Evolutionary conservation across 2,888 invertebrate species (phyloP).

Genomic region (Galerucella nymphaeae): DNA sequence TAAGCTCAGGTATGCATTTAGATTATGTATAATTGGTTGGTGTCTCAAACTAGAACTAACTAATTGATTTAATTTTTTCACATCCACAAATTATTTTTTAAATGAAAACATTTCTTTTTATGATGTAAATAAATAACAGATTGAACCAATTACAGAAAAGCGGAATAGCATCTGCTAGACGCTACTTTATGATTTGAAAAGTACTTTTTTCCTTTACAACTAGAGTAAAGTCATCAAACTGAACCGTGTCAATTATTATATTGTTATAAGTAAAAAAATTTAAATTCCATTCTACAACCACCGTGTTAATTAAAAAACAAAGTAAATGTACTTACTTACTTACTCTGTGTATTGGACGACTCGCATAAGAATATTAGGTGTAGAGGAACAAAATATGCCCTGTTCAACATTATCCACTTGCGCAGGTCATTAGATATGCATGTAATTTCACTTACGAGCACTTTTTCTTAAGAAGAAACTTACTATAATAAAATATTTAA

Average conservation of each 20-base stretch:
- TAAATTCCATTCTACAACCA: not conserved
- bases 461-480: no score
- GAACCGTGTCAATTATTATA: not conserved
- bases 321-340: not conserved
- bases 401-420: no score
- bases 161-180: not conserved
- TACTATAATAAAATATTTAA: no score
- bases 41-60: not conserved
- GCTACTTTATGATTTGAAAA: not conserved
- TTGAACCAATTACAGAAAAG: not conserved
- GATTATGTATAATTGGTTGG: no score
- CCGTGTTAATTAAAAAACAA: not conserved
- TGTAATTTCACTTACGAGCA: no score
- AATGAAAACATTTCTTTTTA: not conserved
- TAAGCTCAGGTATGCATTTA: no score
- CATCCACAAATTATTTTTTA: not conserved
- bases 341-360: no score
- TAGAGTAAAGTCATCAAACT: not conserved
- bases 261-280: not conserved
- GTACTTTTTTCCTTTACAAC: not conserved
- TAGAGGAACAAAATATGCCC: no score
- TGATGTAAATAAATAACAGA: not conserved
- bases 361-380: no score
- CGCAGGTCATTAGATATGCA: no score
- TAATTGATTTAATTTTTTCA: not conserved